phyloP scores from a whole-genome alignment of 2,888 invertebrate genomes.

The Netelia fuscicornis region DNA sequence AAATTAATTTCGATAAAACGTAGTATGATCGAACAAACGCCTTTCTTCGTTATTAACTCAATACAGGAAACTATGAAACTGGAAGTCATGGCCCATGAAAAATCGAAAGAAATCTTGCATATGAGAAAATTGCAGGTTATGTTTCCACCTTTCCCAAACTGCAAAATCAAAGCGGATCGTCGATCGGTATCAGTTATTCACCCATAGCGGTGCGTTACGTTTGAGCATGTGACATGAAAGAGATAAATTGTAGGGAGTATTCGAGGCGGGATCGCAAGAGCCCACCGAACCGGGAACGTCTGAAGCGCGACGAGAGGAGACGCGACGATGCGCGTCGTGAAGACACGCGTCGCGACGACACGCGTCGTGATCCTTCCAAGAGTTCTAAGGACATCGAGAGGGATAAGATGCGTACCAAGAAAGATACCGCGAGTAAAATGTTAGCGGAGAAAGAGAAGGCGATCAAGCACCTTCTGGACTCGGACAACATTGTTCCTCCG shows the following conservation, averaged over 20 bases:
- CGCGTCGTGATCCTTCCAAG: conserved; percentile 81
- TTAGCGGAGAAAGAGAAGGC: conserved; percentile 83
- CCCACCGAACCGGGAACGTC: conserved; percentile 72
- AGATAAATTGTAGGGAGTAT: conserved; percentile 80
- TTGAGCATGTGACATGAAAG: conserved; percentile 53
- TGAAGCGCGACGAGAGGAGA: conserved; percentile 77
- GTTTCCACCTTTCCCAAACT: background rate
- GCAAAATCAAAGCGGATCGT: background rate
- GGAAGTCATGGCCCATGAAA: background rate
- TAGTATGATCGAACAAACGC: too few species aligned
- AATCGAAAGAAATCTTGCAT: background rate
- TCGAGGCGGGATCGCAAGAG: conserved; percentile 70
- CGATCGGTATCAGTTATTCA: background rate
- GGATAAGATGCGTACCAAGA: conserved; percentile 81
- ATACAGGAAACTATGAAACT: background rate
- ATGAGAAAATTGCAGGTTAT: background rate
- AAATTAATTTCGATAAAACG: too few species aligned
- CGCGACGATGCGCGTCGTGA: conserved; percentile 78
- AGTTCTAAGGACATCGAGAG: conserved; percentile 83
- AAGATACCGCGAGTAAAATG: conserved; percentile 81
- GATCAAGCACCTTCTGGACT: conserved; percentile 82
- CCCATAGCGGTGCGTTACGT: background rate
- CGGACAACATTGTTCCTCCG: conserved; percentile 82
- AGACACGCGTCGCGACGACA: conserved; percentile 74
- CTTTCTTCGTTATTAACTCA: background rate